These are phyloP conservation scores for Eurois occulta DNA, from an alignment of 2,888 invertebrate species.

Conservation along the genomic window DNA sequence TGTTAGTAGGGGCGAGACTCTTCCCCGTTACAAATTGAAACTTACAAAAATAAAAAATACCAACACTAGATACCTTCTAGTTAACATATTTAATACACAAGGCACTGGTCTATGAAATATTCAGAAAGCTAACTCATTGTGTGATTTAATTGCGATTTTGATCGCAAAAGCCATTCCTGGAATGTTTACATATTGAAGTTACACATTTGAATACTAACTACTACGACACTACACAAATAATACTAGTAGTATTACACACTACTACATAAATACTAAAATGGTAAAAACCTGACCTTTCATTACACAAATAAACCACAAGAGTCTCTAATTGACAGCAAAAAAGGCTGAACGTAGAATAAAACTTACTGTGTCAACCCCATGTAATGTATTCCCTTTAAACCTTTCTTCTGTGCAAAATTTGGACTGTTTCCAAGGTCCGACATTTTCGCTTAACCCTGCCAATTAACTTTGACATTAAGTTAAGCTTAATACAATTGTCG, in stretches of 20 bases:
- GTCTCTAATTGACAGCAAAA: background rate
- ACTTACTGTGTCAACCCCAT: slow-evolving; percentile 17
- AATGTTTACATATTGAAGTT: background rate
- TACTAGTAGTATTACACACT: too few relatives aligned
- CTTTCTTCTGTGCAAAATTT: slow-evolving; percentile 46
- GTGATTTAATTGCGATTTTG: background rate
- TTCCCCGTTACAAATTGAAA: background rate
- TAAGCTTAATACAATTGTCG: slow-evolving; percentile 29
- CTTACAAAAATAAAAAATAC: background rate
- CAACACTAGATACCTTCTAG: background rate
- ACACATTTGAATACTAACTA: slow-evolving; percentile 6
- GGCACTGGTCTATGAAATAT: background rate
- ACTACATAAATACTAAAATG: background rate
- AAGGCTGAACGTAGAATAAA: background rate
- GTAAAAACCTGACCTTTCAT: background rate
- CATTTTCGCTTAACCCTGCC: slow-evolving; percentile 33
- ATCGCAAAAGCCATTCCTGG: background rate
- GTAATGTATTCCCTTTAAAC: slow-evolving; percentile 56
- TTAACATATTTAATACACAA: background rate
- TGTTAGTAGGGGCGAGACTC: background rate
- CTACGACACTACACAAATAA: too few relatives aligned
- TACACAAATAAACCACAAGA: background rate
- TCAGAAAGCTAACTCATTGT: background rate
- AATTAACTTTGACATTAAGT: slow-evolving; percentile 38
- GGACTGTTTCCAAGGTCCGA: slow-evolving; percentile 25